Base-by-base conservation (phyloP, 2,888 invertebrate genomes). In the Xestia sexstrigata region DNA sequence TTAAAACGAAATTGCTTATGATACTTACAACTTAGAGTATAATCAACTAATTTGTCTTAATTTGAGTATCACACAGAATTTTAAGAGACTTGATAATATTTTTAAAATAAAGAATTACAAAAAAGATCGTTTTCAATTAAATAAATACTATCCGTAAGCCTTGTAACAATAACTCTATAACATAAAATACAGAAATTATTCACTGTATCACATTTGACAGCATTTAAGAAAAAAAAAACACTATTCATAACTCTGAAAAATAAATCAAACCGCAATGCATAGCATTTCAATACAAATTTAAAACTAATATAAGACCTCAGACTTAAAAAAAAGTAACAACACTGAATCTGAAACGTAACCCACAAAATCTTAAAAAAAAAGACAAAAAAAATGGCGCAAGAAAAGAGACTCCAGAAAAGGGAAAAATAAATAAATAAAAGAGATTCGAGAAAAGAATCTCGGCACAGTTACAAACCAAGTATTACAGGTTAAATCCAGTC, bases 401-500 rank as follows among this genome's bases (percentile, higher is more conserved):
- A n/a, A 49, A 20, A 20, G 15, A 81, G 13, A 62, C 58, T 4
- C 23, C 13, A 20, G 3, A 79, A 78, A 45, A 35, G 15, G 52
- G 42, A 68, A n/a, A n/a, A n/a, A n/a, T n/a, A n/a, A n/a, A n/a
- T n/a, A n/a, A n/a, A n/a, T n/a, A 79, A 78, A 45, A 35, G 15
- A 58, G 42, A 68, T 58, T 79, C 68, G 17, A 49, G 26, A 60
- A 55, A 68, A 68, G 23, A 66, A 45, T 70, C 70, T 69, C 52
- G 23, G 45, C 79, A 47, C 45, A 35, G 30, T 47, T 42, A 30
- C 26, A 49, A 79, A 83, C 63, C 55, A 68, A 78, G 2, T 26
- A 0, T 35, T 47, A 74, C 4, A 81, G 49, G 60, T 87, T 76
- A 88, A 39, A 80, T 79, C 86, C 86, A 89, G 84, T 95, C 94